These are phyloP conservation scores for Microtus oregoni DNA, from an alignment of 2,113 vertebrate species.

Conservation along the genomic window DNA sequence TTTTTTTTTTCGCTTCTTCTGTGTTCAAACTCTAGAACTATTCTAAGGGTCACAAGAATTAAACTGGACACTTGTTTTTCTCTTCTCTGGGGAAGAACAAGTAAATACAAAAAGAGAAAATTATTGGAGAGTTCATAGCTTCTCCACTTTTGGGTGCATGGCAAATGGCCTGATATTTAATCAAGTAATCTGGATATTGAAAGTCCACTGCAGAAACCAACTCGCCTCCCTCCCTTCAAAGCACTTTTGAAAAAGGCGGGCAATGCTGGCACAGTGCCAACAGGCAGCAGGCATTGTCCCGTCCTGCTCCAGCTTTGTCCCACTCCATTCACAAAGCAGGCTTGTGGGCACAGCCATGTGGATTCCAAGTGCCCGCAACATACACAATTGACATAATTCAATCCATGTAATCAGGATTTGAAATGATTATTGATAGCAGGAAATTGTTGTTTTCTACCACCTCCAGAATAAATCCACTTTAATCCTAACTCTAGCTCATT, in stretches of 20 bases:
- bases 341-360: rapidly evolving
- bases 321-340: not conserved
- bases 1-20: not conserved
- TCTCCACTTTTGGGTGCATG: not conserved
- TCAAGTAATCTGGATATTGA: not conserved
- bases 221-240: too few species aligned
- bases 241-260: too few species aligned
- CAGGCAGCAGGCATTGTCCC: not conserved
- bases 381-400: not conserved
- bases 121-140: not conserved
- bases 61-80: not conserved
- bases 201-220: not conserved
- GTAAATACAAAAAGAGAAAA: not conserved
- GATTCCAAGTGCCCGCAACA: rapidly evolving
- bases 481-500: not conserved
- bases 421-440: not conserved
- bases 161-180: not conserved
- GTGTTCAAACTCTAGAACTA: not conserved
- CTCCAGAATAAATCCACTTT: not conserved
- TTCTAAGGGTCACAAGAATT: not conserved
- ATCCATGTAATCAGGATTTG: not conserved
- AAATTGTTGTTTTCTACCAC: not conserved
- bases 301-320: too few species aligned
- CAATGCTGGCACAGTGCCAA: too few species aligned
- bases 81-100: not conserved